A percentile compares a stretch with the other conserved stretches of the same genome.
Evolutionary conservation across 1,140 invertebrate species (phyloP).

Genomic region (Brachionus rotundiformis): DNA sequence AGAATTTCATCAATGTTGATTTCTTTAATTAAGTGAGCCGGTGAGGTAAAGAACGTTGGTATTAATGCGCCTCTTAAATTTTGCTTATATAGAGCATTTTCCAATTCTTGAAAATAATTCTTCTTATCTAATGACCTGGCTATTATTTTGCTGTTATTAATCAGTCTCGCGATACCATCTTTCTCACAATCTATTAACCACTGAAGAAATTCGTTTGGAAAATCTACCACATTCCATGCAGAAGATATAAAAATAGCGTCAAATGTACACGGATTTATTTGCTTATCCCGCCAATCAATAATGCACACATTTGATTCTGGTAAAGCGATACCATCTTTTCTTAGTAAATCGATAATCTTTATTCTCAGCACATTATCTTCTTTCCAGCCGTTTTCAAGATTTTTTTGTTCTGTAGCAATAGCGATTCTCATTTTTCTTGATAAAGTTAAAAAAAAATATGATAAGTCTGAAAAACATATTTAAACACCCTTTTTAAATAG

Average conservation of each 20-base stretch:
- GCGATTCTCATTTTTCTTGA: background rate
- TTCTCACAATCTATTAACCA: background rate
- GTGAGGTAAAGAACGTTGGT: background rate
- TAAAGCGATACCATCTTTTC: background rate
- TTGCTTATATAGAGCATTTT: background rate
- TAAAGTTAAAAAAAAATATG: too few species aligned
- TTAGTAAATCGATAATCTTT: background rate
- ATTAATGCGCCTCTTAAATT: background rate
- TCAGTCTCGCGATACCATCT: background rate
- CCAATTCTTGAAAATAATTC: background rate
- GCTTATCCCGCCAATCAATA: background rate
- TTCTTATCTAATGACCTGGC: background rate
- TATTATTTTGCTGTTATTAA: background rate
- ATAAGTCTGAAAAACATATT: too few species aligned
- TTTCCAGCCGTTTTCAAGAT: background rate
- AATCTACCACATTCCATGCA: background rate
- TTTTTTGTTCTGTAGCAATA: background rate
- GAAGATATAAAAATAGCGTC: background rate
- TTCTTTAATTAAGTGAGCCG: background rate
- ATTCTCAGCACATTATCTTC: background rate
- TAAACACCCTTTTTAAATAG: too few species aligned
- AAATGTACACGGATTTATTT: background rate
- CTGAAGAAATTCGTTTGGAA: background rate
- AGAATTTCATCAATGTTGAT: background rate
- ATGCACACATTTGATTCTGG: background rate